Evolutionary conservation across 2,113 vertebrate genomes (phyloP), one percentile per base, ranked within the genome.

Genomic region (Microcebus lehilahytsara): DNA sequence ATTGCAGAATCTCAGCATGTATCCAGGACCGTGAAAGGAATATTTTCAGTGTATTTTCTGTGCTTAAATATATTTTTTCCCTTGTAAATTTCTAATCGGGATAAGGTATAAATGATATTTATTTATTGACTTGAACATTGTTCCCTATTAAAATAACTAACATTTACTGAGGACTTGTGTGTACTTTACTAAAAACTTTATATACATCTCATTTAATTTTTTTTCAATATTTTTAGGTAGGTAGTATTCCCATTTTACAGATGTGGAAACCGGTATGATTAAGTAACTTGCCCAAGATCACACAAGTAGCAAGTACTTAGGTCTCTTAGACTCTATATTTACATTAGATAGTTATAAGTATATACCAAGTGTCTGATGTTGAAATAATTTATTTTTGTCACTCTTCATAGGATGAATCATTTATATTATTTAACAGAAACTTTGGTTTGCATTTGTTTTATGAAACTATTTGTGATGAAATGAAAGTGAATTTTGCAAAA

Each of bases 401-500:
- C 12, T 94, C 16, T 1, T 93, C 62, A 30, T 86, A 49, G 62
- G 67, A n/a, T 75, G 56, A 85, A 66, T 94, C 23, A 75, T 77
- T 71, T 90, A 56, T 51, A 53, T 42, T 58, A 79, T 51, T 46
- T 71, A 25, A 62, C 30, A 12, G 37, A 75, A 85, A 42, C 22
- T 9, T 81, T 40, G 51, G 20, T 92, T 97, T 96, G 53, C 34
- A 62, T 58, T 91, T 74, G 46, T 86, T 92, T 84, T 71, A 34
- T 93, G 69, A 92, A 87, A 85, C 74, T 67, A 23, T 51, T 87
- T 40, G 32, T 93, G 13, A 64, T 81, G 72, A 95, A 56, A 80
- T 32, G 53, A 89, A 95, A 96, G 46, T 71, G 58, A 92, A 74
- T 93, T 71, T 88, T 96, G 56, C 20, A 91, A 78, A 93, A 83